These are phyloP conservation scores for Alectoris magna DNA, from an alignment of 2,797 vertebrate species.

Conservation along the genomic window DNA sequence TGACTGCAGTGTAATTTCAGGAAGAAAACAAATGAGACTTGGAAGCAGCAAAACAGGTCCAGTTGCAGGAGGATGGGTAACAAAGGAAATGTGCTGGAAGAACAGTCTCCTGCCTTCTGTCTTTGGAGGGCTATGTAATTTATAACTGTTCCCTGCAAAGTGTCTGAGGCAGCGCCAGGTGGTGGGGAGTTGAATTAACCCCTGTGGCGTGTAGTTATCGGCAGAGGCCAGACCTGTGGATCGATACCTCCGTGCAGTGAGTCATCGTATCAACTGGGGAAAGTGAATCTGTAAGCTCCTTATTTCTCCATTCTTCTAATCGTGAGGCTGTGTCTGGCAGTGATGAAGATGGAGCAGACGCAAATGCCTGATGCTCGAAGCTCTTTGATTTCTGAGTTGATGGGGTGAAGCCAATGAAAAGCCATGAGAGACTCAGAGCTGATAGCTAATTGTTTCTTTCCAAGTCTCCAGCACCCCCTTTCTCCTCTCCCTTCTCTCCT, in stretches of 20 bases:
- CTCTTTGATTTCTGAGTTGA: slow-evolving; percentile 70
- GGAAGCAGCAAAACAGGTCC: slow-evolving; percentile 8
- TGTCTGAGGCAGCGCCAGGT: slow-evolving; percentile 54
- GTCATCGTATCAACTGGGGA: slow-evolving; percentile 31
- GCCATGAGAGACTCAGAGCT: slow-evolving; percentile 5
- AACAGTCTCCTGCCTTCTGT: neutral
- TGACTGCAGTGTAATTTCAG: slow-evolving; percentile 28
- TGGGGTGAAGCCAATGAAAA: slow-evolving; percentile 65
- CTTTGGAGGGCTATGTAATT: slow-evolving; percentile 54
- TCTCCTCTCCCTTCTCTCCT: neutral
- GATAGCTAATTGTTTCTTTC: slow-evolving; percentile 26
- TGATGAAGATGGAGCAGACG: slow-evolving; percentile 71
- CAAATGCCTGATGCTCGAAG: slow-evolving; percentile 63
- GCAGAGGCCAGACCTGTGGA: slow-evolving; percentile 65
- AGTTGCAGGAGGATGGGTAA: slow-evolving; percentile 9
- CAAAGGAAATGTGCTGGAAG: slow-evolving; percentile 50
- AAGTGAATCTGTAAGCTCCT: slow-evolving; percentile 65
- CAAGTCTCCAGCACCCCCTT: neutral
- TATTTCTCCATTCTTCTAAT: slow-evolving; percentile 75
- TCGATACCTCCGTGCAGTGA: slow-evolving; percentile 56
- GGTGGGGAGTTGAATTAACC: slow-evolving; percentile 68
- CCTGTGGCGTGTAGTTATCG: slow-evolving; percentile 51
- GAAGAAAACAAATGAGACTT: slow-evolving; percentile 52
- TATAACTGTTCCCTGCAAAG: slow-evolving; percentile 56
- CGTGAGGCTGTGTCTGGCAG: slow-evolving; percentile 41